phyloP scores from a whole-genome alignment of 2,888 invertebrate genomes.

The Trachelus tabidus region DNA sequence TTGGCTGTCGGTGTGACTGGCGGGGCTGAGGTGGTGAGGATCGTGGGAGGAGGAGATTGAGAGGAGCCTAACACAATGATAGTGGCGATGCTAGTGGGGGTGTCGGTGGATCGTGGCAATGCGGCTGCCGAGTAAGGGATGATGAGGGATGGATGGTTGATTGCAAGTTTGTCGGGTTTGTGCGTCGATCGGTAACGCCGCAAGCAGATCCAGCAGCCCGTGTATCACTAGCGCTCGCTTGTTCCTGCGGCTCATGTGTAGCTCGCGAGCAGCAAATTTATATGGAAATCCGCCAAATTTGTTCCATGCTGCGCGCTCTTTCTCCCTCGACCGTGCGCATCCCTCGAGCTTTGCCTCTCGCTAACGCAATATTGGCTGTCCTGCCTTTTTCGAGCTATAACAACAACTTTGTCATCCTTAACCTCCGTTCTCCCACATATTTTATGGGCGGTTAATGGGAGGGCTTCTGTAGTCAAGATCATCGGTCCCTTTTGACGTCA shows the following conservation, averaged over 20 bases:
- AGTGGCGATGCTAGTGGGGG: background rate
- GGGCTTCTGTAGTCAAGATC: background rate
- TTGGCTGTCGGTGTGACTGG: background rate
- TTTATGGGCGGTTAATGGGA: background rate
- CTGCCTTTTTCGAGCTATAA: background rate
- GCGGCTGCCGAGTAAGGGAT: constrained; percentile 10
- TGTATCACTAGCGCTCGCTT: constrained; percentile 34
- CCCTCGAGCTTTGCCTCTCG: background rate
- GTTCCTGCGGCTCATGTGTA: constrained; percentile 39
- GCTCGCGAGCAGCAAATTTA: constrained; percentile 59
- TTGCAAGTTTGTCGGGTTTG: constrained; percentile 21
- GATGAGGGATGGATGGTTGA: constrained; percentile 10
- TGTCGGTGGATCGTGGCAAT: constrained; percentile 4
- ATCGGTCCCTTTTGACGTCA: background rate
- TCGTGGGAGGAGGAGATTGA: background rate
- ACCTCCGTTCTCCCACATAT: background rate
- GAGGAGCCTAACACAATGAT: background rate
- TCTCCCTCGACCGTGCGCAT: constrained; percentile 8
- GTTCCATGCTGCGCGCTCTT: constrained; percentile 42
- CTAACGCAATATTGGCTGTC: background rate
- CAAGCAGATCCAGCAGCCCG: constrained; percentile 31
- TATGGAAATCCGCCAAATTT: constrained; percentile 65
- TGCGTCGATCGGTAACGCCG: constrained; percentile 18
- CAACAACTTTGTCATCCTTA: background rate
- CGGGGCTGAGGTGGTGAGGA: background rate